Percentiles rank a stretch among this genome's conserved stretches.
These are phyloP conservation scores for Mycalesis mineus DNA, from an alignment of 2,888 invertebrate species.

Conservation along the genomic window DNA sequence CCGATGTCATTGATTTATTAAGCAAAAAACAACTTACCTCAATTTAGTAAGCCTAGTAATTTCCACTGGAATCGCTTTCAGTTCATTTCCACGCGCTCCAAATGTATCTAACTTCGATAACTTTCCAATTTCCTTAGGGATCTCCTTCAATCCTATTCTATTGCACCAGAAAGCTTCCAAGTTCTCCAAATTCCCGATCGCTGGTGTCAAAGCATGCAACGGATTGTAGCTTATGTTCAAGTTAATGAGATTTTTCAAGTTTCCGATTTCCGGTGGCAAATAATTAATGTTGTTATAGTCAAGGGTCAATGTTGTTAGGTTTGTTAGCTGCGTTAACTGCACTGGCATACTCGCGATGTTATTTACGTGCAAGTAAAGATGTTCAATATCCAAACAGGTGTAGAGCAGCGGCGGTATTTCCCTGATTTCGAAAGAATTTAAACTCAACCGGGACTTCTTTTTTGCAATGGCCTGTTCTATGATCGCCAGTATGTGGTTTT, in stretches of 20 bases:
- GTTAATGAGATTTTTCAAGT: conserved; percentile 77
- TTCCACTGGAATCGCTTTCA: conserved; percentile 76
- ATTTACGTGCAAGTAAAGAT: conserved; percentile 82
- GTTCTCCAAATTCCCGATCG: conserved; percentile 78
- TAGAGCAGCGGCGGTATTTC: conserved; percentile 78
- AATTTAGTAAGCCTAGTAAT: conserved; percentile 77
- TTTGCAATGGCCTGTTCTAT: conserved; percentile 81
- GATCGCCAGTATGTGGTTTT: conserved; percentile 81
- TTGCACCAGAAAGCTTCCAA: conserved; percentile 84
- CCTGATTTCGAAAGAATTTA: conserved; percentile 81
- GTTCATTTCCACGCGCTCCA: conserved; percentile 81
- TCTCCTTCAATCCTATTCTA: conserved; percentile 69
- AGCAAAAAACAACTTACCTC: conserved; percentile 49
- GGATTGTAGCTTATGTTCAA: conserved; percentile 84
- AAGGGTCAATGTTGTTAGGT: conserved; percentile 80
- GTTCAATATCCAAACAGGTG: conserved; percentile 76
- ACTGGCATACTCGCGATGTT: conserved; percentile 72
- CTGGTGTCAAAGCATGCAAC: conserved; percentile 75
- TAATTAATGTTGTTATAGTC: conserved; percentile 81
- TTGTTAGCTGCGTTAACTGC: conserved; percentile 71
- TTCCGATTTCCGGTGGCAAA: conserved; percentile 79
- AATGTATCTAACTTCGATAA: conserved; percentile 80
- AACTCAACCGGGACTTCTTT: conserved; percentile 78
- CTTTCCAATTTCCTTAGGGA: conserved; percentile 81
- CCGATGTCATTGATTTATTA: background rate